Evolutionary conservation across 2,113 vertebrate genomes (phyloP).

Genomic region (Perognathus longimembris): DNA sequence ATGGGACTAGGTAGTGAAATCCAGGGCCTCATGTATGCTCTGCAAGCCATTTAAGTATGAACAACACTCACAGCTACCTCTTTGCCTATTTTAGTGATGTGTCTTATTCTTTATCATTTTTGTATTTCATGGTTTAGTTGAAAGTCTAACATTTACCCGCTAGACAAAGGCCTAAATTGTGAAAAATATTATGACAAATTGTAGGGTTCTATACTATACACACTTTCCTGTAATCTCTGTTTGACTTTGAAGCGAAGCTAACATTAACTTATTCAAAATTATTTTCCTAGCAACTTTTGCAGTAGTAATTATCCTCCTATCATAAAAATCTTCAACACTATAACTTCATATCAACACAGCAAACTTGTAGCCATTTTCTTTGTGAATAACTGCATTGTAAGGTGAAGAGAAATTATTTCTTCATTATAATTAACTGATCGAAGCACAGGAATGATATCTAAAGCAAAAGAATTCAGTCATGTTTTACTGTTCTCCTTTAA

Average conservation of each 20-base stretch:
- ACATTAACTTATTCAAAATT: neutral
- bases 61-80: too few relatives aligned
- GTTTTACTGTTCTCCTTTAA: slow-evolving; percentile 50
- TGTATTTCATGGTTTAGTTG: neutral
- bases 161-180: neutral
- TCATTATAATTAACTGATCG: slow-evolving; percentile 15
- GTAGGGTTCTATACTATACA: neutral
- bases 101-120: neutral
- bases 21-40: neutral
- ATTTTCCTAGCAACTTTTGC: neutral
- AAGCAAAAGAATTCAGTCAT: neutral
- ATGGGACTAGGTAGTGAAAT: too few relatives aligned
- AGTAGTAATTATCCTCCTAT: neutral
- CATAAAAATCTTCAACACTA: neutral
- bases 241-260: neutral
- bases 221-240: neutral
- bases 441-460: slow-evolving; percentile 30
- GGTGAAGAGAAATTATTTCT: neutral
- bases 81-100: neutral
- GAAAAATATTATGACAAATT: slow-evolving; percentile 6
- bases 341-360: neutral
- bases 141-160: neutral
- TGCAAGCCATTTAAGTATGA: neutral
- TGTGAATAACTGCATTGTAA: neutral
- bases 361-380: slow-evolving; percentile 17